Percentiles rank a stretch among this genome's conserved stretches.
These are phyloP conservation scores for Selenia dentaria DNA, from an alignment of 2,888 invertebrate species.

Conservation along the genomic window DNA sequence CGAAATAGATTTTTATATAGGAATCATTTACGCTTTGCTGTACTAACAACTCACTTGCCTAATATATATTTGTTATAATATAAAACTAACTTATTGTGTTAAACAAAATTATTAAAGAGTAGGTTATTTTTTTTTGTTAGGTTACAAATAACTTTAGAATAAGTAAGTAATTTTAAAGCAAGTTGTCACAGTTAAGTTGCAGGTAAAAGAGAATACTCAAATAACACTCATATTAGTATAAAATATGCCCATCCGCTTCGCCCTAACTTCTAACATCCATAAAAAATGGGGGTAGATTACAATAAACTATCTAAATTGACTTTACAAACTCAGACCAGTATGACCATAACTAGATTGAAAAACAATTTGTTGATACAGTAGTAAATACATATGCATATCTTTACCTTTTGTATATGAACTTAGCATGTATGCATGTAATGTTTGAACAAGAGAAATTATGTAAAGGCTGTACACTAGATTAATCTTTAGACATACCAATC, in stretches of 20 bases:
- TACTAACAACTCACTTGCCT: constrained; percentile 51
- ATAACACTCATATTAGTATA: constrained; percentile 51
- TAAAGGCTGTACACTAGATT: no score
- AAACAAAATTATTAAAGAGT: background rate
- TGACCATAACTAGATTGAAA: no score
- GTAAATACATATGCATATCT: no score
- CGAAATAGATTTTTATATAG: constrained; percentile 26
- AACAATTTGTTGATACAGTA: no score
- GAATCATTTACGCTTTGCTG: constrained; percentile 57
- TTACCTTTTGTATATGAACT: no score
- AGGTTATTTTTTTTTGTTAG: constrained; percentile 7
- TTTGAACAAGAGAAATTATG: no score
- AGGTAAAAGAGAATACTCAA: constrained; percentile 52
- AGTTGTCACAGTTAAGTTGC: constrained; percentile 37
- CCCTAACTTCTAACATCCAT: constrained; percentile 78
- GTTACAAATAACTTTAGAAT: constrained; percentile 10
- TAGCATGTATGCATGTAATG: no score
- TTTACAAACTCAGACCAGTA: no score
- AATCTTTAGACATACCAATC: no score
- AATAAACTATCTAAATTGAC: constrained; percentile 1
- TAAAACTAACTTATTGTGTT: constrained; percentile 2
- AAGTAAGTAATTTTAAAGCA: constrained; percentile 8
- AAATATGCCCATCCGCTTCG: constrained; percentile 78
- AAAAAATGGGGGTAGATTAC: constrained; percentile 17
- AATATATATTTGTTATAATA: constrained; percentile 1